Base-by-base conservation (phyloP, 2,113 vertebrate genomes). In the Pionites leucogaster region DNA sequence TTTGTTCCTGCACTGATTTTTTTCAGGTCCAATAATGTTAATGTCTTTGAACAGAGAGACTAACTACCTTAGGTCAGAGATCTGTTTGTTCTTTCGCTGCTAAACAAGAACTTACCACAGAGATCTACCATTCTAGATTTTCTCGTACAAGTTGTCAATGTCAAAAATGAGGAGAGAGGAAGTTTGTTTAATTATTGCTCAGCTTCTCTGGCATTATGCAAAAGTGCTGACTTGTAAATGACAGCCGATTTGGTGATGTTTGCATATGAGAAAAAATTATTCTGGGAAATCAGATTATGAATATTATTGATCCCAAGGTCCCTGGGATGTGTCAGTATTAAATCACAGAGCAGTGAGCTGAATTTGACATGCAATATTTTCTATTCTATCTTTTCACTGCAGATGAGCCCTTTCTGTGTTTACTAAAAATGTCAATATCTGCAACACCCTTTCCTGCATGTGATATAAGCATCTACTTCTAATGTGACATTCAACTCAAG, bases 261-360 rank as follows among this genome's bases (percentile, higher is more conserved):
- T 95, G 57, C 69, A 69, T 69, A 76, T 41, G 47, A 86, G 47
- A 85, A 83, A 88, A 83, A 86, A 59, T 20, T 79, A 93, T 92
- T 96, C 76, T 90, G 82, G 79, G 90, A 95, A 90, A 96, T 92
- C 64, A 96, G 64, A 90, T 90, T 81, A 88, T 88, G 39, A 93
- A 84, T 86, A 81, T 92, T 92, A 86, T 86, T 76, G 88, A 93
- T 93, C 65, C 57, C 88, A 71, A 88, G 55, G 76, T 95, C 80
- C 69, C 69, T 44, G 37, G 62, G 65, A 69, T 44, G 31, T 88
- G 76, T 65, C 80, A 76, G 23, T 65, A 44, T 88, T 93, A 94
- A 94, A 90, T 74, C 76, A 86, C 72, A 71, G 69, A 57, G 44
- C 82, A 78, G 17, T 81, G 68, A 90, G 55, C 88, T 78, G 80